Percentiles rank a stretch among this genome's conserved stretches.
Conservation (phyloP, 2,888 invertebrate species). For the Drosophila atripex region DNA sequence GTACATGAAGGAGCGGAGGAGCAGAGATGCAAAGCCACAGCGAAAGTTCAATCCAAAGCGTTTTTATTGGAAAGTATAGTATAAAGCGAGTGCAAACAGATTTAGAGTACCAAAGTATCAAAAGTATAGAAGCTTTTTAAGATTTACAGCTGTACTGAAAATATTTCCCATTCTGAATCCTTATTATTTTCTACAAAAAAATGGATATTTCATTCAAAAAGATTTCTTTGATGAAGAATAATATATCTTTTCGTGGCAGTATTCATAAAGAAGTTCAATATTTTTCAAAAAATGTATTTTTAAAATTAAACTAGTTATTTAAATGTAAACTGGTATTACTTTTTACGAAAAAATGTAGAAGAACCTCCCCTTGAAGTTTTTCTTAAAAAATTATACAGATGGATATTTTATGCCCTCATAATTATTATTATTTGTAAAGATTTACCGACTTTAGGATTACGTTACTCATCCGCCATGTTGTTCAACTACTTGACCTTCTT, state of each 20-base stretch:
- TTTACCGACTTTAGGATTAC: not conserved
- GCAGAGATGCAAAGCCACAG: slow-evolving; percentile 35
- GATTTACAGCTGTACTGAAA: not conserved
- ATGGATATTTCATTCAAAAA: not conserved
- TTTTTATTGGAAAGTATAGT: slow-evolving; percentile 23
- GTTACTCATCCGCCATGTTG: slow-evolving; percentile 7
- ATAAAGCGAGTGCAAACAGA: slow-evolving; percentile 32
- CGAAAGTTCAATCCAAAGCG: slow-evolving; percentile 39
- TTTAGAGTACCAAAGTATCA: not conserved
- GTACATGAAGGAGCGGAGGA: slow-evolving; percentile 6
- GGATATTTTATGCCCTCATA: no score
- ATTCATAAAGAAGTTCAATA: no score
- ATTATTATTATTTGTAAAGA: no score
- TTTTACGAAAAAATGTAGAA: no score
- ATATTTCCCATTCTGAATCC: not conserved
- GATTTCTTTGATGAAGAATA: not conserved
- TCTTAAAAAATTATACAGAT: no score
- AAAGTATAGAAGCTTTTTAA: not conserved
- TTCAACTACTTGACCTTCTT: not conserved
- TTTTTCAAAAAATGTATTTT: no score
- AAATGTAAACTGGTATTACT: no score
- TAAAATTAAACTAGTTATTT: no score
- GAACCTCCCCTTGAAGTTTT: no score
- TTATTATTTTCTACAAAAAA: not conserved
- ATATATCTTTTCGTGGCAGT: no score